Percentiles rank a stretch among this genome's conserved stretches.
Conservation (phyloP, 2,888 invertebrate genomes). For the Quadriops clusia region DNA sequence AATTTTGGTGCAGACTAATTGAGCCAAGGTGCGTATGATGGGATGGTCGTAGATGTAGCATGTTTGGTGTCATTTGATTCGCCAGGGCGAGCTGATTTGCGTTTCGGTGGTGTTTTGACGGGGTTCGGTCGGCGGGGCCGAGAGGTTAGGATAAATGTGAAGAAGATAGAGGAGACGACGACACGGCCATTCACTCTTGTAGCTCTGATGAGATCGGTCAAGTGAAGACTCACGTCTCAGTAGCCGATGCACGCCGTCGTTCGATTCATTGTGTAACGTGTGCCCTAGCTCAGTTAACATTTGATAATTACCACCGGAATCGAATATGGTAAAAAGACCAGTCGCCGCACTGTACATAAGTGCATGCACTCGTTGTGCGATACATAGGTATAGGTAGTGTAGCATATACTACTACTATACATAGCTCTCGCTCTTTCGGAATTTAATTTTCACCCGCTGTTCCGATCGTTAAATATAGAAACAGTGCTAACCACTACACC, state of each 20-base stretch:
- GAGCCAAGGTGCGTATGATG: slow-evolving; percentile 36
- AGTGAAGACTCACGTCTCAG: slow-evolving; percentile 23
- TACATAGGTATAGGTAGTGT: no score
- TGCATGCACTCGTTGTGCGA: no score
- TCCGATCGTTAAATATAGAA: no score
- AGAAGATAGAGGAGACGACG: slow-evolving; percentile 9
- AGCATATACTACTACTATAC: no score
- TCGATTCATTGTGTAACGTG: slow-evolving; percentile 22
- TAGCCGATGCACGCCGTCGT: slow-evolving; percentile 19
- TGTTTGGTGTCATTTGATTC: slow-evolving; percentile 34
- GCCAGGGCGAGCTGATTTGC: slow-evolving; percentile 20
- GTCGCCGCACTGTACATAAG: no score
- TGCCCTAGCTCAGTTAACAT: slow-evolving; percentile 27
- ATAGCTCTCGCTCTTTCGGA: no score
- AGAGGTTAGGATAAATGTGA: slow-evolving; percentile 15
- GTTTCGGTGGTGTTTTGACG: no score
- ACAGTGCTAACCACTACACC: no score
- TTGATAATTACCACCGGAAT: slow-evolving; percentile 22
- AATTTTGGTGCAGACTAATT: slow-evolving; percentile 42
- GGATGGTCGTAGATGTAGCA: slow-evolving; percentile 28
- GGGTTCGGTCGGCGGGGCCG: slow-evolving; percentile 11
- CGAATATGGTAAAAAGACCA: no score
- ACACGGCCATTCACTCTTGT: slow-evolving; percentile 25
- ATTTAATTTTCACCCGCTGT: no score
- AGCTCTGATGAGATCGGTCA: slow-evolving; percentile 17